phyloP scores from a whole-genome alignment of 2,888 invertebrate species.

The Mesorhabditis sp. region DNA sequence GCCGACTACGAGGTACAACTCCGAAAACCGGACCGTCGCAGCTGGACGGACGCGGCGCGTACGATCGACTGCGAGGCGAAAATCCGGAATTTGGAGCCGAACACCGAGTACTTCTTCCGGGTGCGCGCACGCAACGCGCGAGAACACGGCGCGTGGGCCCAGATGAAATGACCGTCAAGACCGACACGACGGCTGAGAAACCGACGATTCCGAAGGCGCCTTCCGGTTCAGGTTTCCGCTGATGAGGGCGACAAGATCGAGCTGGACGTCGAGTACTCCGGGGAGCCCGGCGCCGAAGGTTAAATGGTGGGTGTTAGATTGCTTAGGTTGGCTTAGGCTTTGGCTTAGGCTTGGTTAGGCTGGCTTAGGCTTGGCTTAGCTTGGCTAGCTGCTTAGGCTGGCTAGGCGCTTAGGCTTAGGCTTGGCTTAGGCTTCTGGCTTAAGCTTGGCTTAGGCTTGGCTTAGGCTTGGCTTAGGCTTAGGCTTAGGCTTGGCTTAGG shows the following conservation, averaged over 20 bases:
- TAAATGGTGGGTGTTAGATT: slow-evolving; percentile 19
- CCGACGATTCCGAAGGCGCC: slow-evolving; percentile 24
- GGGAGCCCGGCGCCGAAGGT: slow-evolving; percentile 21
- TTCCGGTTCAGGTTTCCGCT: slow-evolving; percentile 11
- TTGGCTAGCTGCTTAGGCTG: no score
- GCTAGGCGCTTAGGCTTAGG: no score
- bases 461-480: no score
- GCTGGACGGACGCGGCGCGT: slow-evolving; percentile 28
- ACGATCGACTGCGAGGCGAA: slow-evolving; percentile 20
- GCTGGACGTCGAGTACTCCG: slow-evolving; percentile 24
- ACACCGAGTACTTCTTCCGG: slow-evolving; percentile 42
- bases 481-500: no score
- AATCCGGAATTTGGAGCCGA: slow-evolving; percentile 29
- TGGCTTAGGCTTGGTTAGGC: no score
- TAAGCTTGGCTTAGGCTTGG: no score
- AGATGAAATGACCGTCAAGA: slow-evolving; percentile 25
- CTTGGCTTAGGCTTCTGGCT: no score
- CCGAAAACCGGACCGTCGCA: slow-evolving; percentile 34
- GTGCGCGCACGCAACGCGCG: slow-evolving; percentile 29
- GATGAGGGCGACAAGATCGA: slow-evolving; percentile 31
- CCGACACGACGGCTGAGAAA: slow-evolving; percentile 21
- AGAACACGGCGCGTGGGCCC: slow-evolving; percentile 17
- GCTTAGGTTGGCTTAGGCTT: no score
- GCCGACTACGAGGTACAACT: slow-evolving; percentile 31
- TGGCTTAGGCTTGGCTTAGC: no score